Conservation (phyloP, 2,113 vertebrate genomes). For the Neolamprologus fasciatus region DNA sequence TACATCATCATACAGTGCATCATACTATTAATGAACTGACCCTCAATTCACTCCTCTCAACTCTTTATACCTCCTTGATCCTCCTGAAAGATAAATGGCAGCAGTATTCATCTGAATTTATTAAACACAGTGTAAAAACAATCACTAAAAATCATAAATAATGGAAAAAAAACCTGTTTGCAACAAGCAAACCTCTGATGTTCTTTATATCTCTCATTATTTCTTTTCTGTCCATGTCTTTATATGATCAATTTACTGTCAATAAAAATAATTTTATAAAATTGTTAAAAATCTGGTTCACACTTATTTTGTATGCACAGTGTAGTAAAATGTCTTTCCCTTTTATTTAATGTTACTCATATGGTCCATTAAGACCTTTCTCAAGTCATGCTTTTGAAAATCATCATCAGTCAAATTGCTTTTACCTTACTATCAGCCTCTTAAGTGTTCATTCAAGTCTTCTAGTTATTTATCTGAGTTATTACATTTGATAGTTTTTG, state of each 20-base stretch:
- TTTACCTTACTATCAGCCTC: background rate
- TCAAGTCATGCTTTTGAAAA: background rate
- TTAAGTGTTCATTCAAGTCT: background rate
- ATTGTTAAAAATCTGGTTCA: background rate
- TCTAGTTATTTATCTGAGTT: background rate
- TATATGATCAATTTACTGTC: background rate
- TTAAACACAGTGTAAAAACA: rapidly evolving
- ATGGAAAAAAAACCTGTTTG: background rate
- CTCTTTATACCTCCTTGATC: background rate
- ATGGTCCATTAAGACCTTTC: background rate
- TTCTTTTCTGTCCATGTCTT: background rate
- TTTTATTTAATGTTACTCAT: background rate
- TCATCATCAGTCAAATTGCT: background rate
- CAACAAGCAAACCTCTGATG: background rate
- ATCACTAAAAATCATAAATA: background rate
- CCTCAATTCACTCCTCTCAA: background rate
- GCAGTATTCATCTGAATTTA: background rate
- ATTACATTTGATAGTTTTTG: background rate
- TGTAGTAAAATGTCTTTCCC: background rate
- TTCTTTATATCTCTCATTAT: background rate
- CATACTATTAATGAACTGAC: background rate
- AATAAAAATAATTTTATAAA: background rate
- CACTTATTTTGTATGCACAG: background rate
- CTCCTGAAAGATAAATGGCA: background rate
- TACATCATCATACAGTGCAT: background rate